Evolutionary conservation across 92 coral and sea anemone genomes (phyloP).

Genomic region (Galaxea fascicularis): DNA sequence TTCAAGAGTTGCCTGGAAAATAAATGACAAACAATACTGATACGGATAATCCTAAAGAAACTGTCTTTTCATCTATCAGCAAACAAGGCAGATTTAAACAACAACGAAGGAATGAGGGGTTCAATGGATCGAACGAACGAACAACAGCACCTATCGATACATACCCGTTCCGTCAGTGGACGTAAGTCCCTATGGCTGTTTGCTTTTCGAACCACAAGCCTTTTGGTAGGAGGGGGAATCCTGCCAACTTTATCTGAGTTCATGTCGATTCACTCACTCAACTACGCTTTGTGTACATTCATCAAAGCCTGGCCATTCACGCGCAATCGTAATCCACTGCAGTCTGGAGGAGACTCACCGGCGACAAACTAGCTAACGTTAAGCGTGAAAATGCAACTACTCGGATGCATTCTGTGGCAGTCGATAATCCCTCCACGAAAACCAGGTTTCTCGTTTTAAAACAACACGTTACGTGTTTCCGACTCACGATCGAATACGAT

Average conservation of each 20-base stretch:
- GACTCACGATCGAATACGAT: slow-evolving; percentile 2
- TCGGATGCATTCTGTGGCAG: slow-evolving; percentile 3
- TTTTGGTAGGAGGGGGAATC: slow-evolving; percentile 92
- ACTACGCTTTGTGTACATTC: slow-evolving; percentile 11
- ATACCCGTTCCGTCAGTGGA: slow-evolving; percentile 92
- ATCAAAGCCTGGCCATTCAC: not conserved
- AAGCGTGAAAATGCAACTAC: not conserved
- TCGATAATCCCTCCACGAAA: slow-evolving; percentile 20
- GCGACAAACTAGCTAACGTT: not conserved
- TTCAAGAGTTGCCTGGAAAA: slow-evolving; percentile 80
- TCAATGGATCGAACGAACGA: not conserved
- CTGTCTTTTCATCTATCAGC: slow-evolving; percentile 5
- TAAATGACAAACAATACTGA: slow-evolving; percentile 22
- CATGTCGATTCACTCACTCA: slow-evolving; percentile 43
- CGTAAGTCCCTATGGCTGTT: slow-evolving; percentile 96
- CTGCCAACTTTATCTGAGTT: slow-evolving; percentile 78
- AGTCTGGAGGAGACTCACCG: not conserved
- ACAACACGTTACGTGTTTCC: slow-evolving; percentile 40
- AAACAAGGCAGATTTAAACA: not conserved
- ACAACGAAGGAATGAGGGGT: not conserved
- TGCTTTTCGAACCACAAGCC: slow-evolving; percentile 91
- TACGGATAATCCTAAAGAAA: slow-evolving; percentile 19
- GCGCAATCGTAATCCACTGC: not conserved
- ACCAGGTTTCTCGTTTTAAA: not conserved
- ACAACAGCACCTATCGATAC: slow-evolving; percentile 5